Evolutionary conservation across 37 sponge, comb jelly and placozoan genomes (phyloP).

Genomic region (Spongilla lacustris): DNA sequence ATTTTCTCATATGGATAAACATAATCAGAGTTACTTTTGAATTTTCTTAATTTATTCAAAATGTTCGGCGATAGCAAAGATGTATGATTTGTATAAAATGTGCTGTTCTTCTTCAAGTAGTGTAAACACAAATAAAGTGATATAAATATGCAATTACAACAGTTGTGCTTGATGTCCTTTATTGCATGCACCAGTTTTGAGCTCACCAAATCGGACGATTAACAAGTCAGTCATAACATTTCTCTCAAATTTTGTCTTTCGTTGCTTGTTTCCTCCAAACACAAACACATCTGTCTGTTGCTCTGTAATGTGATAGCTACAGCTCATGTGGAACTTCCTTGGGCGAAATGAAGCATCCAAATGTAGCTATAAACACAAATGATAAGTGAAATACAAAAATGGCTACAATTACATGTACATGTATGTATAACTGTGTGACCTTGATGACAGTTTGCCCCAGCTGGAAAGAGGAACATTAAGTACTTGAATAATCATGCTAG

Average conservation of each 20-base stretch:
- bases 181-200: no score
- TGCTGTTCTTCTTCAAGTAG: neutral
- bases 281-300: conserved; percentile 6
- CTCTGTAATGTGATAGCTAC: neutral
- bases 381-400: no score
- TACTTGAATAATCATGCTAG: no score
- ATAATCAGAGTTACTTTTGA: neutral
- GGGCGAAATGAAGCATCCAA: neutral
- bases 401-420: no score
- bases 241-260: conserved; percentile 2
- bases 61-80: neutral
- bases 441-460: no score
- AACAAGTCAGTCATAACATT: conserved; percentile 3
- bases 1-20: neutral
- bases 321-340: conserved; percentile 9
- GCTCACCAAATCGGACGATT: conserved; percentile 5
- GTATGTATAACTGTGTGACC: no score
- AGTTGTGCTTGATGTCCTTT: neutral
- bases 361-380: neutral
- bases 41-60: neutral
- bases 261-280: conserved; percentile 14
- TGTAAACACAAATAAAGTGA: neutral
- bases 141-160: no score
- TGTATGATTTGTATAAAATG: neutral
- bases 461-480: no score